phyloP scores from a whole-genome alignment of 2,113 vertebrate species.

The Gallinago media region DNA sequence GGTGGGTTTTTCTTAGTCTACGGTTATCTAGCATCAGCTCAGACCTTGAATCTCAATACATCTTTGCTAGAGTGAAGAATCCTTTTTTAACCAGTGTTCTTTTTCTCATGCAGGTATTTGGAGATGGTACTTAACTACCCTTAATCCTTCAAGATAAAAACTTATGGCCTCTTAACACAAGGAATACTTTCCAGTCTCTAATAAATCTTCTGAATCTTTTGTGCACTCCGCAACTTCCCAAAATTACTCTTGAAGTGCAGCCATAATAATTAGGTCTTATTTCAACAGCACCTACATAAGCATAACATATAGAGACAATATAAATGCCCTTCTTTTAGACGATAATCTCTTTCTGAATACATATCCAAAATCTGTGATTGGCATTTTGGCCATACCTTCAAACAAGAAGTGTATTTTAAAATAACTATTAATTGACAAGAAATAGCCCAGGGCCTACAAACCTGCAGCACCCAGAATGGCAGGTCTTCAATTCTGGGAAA shows the following conservation, averaged over 20 bases:
- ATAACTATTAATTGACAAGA: not conserved
- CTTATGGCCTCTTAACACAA: not conserved
- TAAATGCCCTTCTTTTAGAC: not conserved
- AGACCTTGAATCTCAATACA: not conserved
- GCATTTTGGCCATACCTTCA: not conserved
- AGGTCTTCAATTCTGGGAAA: not conserved
- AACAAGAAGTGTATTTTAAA: not conserved
- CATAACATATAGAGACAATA: not conserved
- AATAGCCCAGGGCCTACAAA: not conserved
- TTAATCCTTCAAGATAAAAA: not conserved
- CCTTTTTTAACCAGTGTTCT: not conserved
- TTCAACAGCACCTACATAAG: not conserved
- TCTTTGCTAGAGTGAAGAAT: not conserved
- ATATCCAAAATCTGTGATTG: not conserved
- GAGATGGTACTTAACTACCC: not conserved
- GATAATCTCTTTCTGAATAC: not conserved
- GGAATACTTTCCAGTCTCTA: not conserved
- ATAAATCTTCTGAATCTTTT: not conserved
- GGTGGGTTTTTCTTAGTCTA: not conserved
- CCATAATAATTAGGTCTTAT: not conserved
- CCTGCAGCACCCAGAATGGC: not conserved
- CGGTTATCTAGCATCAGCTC: not conserved
- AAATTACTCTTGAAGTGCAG: not conserved
- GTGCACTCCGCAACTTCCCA: not conserved
- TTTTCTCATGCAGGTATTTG: not conserved